Percentiles rank a stretch among this genome's conserved stretches.
Conservation (phyloP, 23 tunicate species). For the Botrylloides violaceus region DNA sequence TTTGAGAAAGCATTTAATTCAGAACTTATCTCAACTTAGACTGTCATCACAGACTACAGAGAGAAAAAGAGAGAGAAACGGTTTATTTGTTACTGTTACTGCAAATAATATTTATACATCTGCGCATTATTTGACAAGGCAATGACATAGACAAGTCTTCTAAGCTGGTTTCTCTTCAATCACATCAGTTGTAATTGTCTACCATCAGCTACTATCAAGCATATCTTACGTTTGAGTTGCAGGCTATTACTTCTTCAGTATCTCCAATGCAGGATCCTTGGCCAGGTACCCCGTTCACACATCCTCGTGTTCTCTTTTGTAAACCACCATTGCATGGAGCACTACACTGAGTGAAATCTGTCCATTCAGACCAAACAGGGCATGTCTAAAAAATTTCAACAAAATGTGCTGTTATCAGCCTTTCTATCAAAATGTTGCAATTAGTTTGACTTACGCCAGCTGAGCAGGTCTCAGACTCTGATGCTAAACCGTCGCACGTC, state of each 20-base stretch:
- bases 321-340: constrained; percentile 54
- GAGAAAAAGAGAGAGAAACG: no score
- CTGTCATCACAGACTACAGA: no score
- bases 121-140: no score
- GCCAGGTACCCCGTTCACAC: constrained; percentile 52
- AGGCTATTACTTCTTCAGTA: background rate
- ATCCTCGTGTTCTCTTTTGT: constrained; percentile 26
- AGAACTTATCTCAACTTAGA: no score
- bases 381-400: constrained; percentile 32
- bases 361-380: constrained; percentile 57
- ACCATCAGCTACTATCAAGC: no score
- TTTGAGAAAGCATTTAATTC: background rate
- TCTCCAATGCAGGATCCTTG: constrained; percentile 46
- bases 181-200: no score
- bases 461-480: background rate
- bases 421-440: no score
- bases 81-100: no score
- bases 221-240: constrained; percentile 11
- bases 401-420: no score
- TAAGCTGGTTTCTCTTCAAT: no score
- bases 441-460: constrained; percentile 10
- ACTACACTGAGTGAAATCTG: constrained; percentile 37
- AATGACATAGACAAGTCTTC: no score
- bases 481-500: background rate
- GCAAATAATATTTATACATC: no score